phyloP scores from a whole-genome alignment of 2,797 vertebrate genomes.

The Etheostoma perlongum region DNA sequence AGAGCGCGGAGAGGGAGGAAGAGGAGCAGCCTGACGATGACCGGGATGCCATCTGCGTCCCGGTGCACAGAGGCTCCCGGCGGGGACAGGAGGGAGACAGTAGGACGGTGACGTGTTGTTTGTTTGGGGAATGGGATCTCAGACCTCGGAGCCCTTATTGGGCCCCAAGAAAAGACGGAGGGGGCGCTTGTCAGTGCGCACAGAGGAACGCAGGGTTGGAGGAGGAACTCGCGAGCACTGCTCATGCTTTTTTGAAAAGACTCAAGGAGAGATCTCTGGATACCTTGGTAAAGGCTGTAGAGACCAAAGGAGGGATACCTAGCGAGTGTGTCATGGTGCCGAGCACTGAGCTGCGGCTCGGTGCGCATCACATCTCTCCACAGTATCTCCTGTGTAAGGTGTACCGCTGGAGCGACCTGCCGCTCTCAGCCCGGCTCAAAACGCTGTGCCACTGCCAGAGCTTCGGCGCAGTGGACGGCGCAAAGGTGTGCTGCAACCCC shows the following conservation, averaged over 20 bases:
- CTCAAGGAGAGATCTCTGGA: slow-evolving; percentile 93
- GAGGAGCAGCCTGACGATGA: slow-evolving; percentile 79
- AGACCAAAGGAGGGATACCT: slow-evolving; percentile 91
- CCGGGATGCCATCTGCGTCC: slow-evolving; percentile 80
- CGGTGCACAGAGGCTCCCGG: slow-evolving; percentile 73
- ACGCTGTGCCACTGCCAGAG: slow-evolving; percentile 91
- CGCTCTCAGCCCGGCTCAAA: slow-evolving; percentile 90
- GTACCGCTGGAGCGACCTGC: slow-evolving; percentile 96
- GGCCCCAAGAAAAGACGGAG: slow-evolving; percentile 72
- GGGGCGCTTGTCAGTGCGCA: slow-evolving; percentile 70
- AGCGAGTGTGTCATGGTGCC: slow-evolving; percentile 89
- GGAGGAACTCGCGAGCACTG: slow-evolving; percentile 88
- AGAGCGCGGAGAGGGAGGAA: slow-evolving; percentile 73
- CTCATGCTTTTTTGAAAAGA: slow-evolving; percentile 91
- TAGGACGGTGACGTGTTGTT: slow-evolving; percentile 92
- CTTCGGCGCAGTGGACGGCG: slow-evolving; percentile 84
- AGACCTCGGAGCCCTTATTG: slow-evolving; percentile 71
- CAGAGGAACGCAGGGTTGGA: slow-evolving; percentile 78
- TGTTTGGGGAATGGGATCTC: slow-evolving; percentile 89
- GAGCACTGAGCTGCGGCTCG: slow-evolving; percentile 85
- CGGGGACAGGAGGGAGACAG: slow-evolving; percentile 82
- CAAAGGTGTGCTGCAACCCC: slow-evolving; percentile 94
- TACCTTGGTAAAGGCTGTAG: slow-evolving; percentile 91
- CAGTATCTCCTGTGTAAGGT: slow-evolving; percentile 91
- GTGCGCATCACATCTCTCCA: slow-evolving; percentile 86